Percentiles rank a stretch among this genome's conserved stretches.
Conservation (phyloP, 2,888 invertebrate genomes). For the Eristalis arbustorum region DNA sequence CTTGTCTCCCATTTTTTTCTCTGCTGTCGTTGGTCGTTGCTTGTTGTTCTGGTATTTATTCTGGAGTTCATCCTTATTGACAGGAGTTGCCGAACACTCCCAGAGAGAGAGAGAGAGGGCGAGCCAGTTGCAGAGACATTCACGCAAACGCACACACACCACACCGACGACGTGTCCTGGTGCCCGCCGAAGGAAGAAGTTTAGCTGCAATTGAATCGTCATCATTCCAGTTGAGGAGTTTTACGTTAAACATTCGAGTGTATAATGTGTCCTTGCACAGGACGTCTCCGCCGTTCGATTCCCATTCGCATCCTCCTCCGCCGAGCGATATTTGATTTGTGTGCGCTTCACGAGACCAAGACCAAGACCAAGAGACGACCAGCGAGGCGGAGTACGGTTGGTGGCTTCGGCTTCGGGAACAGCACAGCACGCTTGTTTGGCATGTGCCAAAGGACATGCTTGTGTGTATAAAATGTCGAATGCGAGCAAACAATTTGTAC, state of each 20-base stretch:
- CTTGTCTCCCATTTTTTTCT: background rate
- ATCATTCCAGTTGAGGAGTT: constrained; percentile 65
- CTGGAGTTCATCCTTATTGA: constrained; percentile 46
- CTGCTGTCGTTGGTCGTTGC: background rate
- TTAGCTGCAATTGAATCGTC: constrained; percentile 69
- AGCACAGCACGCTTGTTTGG: constrained; percentile 60
- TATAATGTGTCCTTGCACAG: background rate
- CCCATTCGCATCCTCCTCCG: background rate
- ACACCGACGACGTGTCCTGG: background rate
- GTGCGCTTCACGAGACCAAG: background rate
- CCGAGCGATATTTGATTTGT: constrained; percentile 58
- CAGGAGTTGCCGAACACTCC: background rate
- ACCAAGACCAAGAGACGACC: constrained; percentile 2
- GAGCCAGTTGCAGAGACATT: background rate
- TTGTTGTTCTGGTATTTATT: constrained; percentile 54
- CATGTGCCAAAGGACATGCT: constrained; percentile 55
- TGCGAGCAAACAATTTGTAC: constrained; percentile 65
- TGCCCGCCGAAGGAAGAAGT: constrained; percentile 46
- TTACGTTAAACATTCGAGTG: constrained; percentile 28
- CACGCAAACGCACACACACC: background rate
- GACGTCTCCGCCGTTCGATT: background rate
- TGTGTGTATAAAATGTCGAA: constrained; percentile 66
- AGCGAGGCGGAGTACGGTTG: background rate
- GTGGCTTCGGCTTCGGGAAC: background rate
- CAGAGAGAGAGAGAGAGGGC: background rate